phyloP scores from a whole-genome alignment of 2,888 invertebrate species.

The Drosophila mayaguana region DNA sequence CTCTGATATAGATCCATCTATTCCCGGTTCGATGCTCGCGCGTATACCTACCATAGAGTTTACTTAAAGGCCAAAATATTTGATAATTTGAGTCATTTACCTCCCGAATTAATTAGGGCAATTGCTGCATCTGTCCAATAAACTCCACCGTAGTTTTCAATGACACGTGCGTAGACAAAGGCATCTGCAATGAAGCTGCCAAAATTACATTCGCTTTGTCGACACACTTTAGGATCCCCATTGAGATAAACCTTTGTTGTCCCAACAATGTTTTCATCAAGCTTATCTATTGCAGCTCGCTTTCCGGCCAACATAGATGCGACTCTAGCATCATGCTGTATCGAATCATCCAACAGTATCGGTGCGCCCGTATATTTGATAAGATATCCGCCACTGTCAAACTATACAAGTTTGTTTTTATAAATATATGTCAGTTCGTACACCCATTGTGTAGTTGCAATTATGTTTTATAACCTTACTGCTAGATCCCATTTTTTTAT shows the following conservation, averaged over 20 bases:
- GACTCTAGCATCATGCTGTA: conserved; percentile 88
- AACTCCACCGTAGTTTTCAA: conserved; percentile 67
- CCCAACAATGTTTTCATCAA: conserved; percentile 87
- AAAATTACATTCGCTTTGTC: conserved; percentile 91
- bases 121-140: conserved; percentile 86
- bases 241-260: conserved; percentile 89
- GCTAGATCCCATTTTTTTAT: too few relatives aligned
- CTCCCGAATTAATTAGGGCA: conserved; percentile 90
- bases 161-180: conserved; percentile 86
- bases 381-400: conserved; percentile 90
- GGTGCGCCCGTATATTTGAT: conserved; percentile 89
- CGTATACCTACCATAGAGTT: conserved; percentile 86
- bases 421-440: neutral
- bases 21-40: conserved; percentile 86
- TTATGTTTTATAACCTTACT: too few relatives aligned
- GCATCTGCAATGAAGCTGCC: conserved; percentile 92
- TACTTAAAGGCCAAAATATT: too few relatives aligned
- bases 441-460: too few relatives aligned
- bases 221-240: conserved; percentile 87
- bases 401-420: conserved; percentile 74
- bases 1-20: conserved; percentile 87
- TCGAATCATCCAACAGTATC: conserved; percentile 88
- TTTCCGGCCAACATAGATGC: conserved; percentile 87
- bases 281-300: conserved; percentile 85
- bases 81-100: conserved; percentile 84